Evolutionary conservation across 2,888 invertebrate genomes (phyloP), one percentile per base, ranked within the genome.

Genomic region (Epinotia ramella): DNA sequence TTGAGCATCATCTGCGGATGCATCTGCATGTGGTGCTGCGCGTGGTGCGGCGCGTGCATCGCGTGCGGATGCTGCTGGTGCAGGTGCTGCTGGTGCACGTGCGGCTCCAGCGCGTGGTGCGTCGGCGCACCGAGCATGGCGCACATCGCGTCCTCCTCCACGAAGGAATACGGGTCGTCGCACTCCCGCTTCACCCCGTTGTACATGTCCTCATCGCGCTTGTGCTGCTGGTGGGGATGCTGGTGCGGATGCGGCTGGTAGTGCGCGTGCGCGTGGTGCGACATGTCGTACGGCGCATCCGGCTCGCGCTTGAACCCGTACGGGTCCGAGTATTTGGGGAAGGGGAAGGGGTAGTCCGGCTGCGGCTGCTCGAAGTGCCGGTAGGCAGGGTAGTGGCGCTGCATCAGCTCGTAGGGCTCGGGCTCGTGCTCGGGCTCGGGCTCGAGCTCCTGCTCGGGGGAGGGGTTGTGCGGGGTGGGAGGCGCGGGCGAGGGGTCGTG

Each of bases 151-250:
- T 97, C 97, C 86, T 97, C 97, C 88, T 97, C 97, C 79, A 98
- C 97, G 91, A 98, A 98, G 85, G 97, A 97, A 90, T 98, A 98
- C 3, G 97, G 97, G 89, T 97, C 97, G 82, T 97, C 96, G 80
- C 95, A 95, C 86, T 96, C 96, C 78, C 96, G 93, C 84, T 96
- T 96, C 81, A 96, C 94, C 62, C 90, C 89, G 75, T 90, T 89
- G 81, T 91, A 94, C 70, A 92, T 81, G 78, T 91, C 92, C 2
- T 92, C 92, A 76, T 92, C 93, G 7, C 93, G 85, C 80, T 94
- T 94, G 71, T 81, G 80, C 24, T 80, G 81, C 56, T 71, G 81
- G 78, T 84, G 75, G 18, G 78, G 80, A 5, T 79, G 81, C n/a
- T 68, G 75, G 77, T 69, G 56, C 46, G 72, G 78, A 18, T 80